These are phyloP conservation scores for Platysteira castanea DNA, from an alignment of 2,113 vertebrate genomes.

Conservation along the genomic window DNA sequence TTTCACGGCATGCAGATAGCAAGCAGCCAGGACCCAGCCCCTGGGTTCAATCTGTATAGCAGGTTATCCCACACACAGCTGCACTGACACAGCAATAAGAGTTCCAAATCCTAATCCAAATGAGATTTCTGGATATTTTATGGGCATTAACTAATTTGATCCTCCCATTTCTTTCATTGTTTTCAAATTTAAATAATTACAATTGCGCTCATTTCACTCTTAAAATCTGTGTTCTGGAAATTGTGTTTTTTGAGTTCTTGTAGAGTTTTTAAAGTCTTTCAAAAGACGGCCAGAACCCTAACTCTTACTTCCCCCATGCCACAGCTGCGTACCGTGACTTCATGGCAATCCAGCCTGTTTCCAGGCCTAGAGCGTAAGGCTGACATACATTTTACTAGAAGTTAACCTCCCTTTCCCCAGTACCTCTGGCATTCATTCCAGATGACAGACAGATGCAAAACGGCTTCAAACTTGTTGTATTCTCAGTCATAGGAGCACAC, in stretches of 20 bases:
- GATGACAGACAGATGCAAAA: neutral
- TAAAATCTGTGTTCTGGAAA: neutral
- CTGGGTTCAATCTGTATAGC: neutral
- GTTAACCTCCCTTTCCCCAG: neutral
- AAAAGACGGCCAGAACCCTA: conserved; percentile 33
- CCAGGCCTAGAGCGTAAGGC: neutral
- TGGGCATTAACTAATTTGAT: neutral
- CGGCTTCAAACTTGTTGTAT: neutral
- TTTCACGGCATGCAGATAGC: neutral
- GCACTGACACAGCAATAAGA: neutral
- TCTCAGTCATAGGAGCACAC: neutral
- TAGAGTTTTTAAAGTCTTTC: neutral
- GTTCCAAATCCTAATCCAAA: neutral
- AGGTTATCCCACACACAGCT: neutral
- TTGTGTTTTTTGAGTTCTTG: neutral
- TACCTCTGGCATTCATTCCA: neutral
- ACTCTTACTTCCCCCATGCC: conserved; percentile 18
- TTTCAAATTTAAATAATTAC: neutral
- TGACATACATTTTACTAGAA: neutral
- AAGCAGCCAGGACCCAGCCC: neutral
- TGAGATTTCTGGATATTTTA: neutral
- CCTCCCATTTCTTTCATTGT: neutral
- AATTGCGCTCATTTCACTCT: neutral
- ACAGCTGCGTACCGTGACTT: neutral
- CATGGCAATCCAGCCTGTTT: conserved; percentile 7